Conservation (phyloP, 2,797 vertebrate species). For the Macropus fuliginosus region DNA sequence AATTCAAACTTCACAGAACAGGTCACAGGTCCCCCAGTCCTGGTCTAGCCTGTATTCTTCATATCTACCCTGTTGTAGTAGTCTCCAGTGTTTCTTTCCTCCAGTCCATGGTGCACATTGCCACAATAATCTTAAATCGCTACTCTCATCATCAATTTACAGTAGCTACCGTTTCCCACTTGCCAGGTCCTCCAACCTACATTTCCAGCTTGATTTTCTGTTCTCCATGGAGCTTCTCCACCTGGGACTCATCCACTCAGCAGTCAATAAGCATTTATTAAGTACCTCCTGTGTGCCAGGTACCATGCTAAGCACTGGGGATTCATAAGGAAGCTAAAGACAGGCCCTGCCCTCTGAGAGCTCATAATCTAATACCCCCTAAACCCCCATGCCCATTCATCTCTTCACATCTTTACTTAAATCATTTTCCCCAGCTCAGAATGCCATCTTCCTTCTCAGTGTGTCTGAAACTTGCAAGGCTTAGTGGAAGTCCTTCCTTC, state of each 20-base stretch:
- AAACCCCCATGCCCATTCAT: not conserved
- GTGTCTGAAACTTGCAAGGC: not conserved
- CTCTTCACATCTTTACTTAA: not conserved
- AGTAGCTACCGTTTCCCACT: not conserved
- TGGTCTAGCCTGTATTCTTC: not conserved
- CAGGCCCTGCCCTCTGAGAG: not conserved
- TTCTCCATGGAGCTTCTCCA: slow-evolving; percentile 33
- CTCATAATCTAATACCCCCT: not conserved
- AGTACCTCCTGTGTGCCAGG: not conserved
- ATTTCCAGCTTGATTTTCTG: slow-evolving; percentile 26
- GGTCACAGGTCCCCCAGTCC: not conserved
- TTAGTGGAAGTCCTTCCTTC: not conserved
- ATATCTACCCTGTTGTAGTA: not conserved
- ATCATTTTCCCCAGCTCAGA: not conserved
- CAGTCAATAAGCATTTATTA: slow-evolving; percentile 22
- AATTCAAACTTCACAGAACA: too few relatives aligned
- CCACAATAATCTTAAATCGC: not conserved
- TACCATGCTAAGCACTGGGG: not conserved
- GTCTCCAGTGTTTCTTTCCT: not conserved
- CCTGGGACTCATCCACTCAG: not conserved
- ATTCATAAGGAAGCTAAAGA: not conserved
- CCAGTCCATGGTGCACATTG: not conserved
- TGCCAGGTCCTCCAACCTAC: not conserved
- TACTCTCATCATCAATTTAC: not conserved
- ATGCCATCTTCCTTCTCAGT: not conserved